Percentiles rank a stretch among this genome's conserved stretches.
Evolutionary conservation across 2,888 invertebrate species (phyloP).

Genomic region (Spatulosminthurus flaviceps): DNA sequence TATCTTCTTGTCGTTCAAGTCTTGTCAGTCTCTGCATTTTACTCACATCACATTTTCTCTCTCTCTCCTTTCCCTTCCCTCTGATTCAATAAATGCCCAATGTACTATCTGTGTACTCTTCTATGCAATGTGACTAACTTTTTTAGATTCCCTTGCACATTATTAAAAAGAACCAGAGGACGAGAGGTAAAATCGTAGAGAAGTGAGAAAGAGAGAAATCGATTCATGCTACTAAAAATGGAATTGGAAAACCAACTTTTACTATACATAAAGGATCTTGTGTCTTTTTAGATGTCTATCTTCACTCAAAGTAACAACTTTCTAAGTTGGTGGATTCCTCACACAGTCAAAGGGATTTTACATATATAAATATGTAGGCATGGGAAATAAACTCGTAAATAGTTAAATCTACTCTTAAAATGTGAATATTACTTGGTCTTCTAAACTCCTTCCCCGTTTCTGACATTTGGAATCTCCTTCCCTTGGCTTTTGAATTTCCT

Average conservation of each 20-base stretch:
- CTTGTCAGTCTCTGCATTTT: conserved; percentile 6
- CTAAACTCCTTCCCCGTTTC: not conserved
- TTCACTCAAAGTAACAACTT: too few species aligned
- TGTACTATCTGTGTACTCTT: not conserved
- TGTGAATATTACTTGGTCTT: not conserved
- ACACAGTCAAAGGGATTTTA: too few species aligned
- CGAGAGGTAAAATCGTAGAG: not conserved
- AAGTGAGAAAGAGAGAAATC: not conserved
- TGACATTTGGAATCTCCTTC: conserved; percentile 12
- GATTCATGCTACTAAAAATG: conserved; percentile 25
- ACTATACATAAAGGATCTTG: not conserved
- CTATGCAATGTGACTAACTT: too few species aligned
- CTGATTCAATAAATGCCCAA: not conserved
- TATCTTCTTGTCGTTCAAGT: not conserved
- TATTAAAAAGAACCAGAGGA: conserved; percentile 19
- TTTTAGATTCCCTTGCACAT: not conserved
- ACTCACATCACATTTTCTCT: not conserved
- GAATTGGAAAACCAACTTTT: not conserved
- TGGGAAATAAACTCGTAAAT: not conserved
- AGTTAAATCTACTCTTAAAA: conserved; percentile 6
- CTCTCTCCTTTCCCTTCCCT: conserved; percentile 3
- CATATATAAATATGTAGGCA: not conserved
- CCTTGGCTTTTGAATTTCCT: too few species aligned
- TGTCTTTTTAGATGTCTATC: too few species aligned
- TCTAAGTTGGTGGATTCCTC: too few species aligned